Base-by-base conservation (phyloP, 2,888 invertebrate genomes). In the Leptinotarsa tumamoca region DNA sequence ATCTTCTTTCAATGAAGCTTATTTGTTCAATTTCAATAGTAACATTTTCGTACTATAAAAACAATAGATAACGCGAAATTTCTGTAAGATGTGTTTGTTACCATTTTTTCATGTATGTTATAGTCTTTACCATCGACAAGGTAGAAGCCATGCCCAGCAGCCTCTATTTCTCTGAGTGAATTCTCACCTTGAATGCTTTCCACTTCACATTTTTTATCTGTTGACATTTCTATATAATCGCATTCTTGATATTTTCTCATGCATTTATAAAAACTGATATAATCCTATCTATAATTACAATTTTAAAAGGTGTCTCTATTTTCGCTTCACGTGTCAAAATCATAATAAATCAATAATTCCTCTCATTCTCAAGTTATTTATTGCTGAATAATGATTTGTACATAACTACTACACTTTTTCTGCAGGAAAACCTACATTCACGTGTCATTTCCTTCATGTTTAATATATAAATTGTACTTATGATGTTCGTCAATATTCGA, bases 141-240 rank as follows among this genome's bases (percentile, higher is more conserved):
- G 14, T 43, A 23, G 58, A 70, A 58, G 58, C 70, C 70, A 50
- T 43, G 43, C 58, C 27, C 17, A 23, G 58, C 33, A 15, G 69
- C 21, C 50, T 61, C 18, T 17, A 58, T 18, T 43, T 49, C 56
- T 56, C 10, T 1, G 54, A 68, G 74, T 72, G 58, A 72, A 77
- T 74, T 77, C 72, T 69, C 21, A 75, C 78, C 75, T 75, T 78
- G 78, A 75, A 73, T 18, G 63, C 70, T 67, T 77, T 70, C 69
- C 68, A 69, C 69, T 68, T 73, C 68, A 51, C 68, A 68, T 68
- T 50, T 68, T 68, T 51, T 70, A 69, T 74, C 69, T 68, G 67
- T 71, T 71, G 71, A 72, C 74, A 74, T 74, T 71, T 71, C 71
- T 67, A 43, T 73, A 27, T 50, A 23, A 61, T 49, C 70, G 63